These are phyloP conservation scores for Hepsetus odoe DNA, from an alignment of 2,113 vertebrate species.

Conservation along the genomic window DNA sequence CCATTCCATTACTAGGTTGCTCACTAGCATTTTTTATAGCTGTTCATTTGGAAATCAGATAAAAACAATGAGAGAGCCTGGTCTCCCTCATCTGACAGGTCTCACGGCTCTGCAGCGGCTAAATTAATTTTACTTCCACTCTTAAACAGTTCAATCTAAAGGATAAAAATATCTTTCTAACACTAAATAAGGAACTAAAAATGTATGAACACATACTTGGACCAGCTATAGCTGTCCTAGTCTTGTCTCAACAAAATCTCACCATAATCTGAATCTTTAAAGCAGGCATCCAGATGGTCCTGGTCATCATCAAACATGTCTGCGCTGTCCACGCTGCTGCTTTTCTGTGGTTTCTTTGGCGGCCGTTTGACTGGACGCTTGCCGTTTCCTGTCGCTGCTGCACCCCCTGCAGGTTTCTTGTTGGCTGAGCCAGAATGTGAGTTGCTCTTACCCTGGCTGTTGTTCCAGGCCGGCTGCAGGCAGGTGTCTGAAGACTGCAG, in stretches of 20 bases:
- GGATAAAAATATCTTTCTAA: no score
- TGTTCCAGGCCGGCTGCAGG: constrained; percentile 86
- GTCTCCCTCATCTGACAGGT: no score
- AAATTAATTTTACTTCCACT: no score
- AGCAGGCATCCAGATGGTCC: constrained; percentile 96
- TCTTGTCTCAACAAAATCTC: constrained; percentile 36
- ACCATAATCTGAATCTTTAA: constrained; percentile 98
- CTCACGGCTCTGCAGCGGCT: no score
- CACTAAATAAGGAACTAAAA: no score
- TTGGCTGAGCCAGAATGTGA: constrained; percentile 76
- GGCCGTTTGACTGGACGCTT: constrained; percentile 83
- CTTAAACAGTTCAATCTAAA: no score
- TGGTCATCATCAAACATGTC: constrained; percentile 94
- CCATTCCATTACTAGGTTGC: no score
- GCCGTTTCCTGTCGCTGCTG: constrained; percentile 62
- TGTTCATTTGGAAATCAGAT: no score
- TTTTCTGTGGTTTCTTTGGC: constrained; percentile 88
- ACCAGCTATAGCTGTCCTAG: no score
- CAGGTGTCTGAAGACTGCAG: constrained; percentile 93
- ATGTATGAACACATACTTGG: no score
- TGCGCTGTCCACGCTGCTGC: constrained; percentile 82
- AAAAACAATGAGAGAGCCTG: no score
- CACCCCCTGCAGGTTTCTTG: constrained; percentile 77
- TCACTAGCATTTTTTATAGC: no score
- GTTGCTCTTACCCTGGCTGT: constrained; percentile 86